Evolutionary conservation across 2,113 vertebrate species (phyloP).

Genomic region (Pardalotus punctatus): DNA sequence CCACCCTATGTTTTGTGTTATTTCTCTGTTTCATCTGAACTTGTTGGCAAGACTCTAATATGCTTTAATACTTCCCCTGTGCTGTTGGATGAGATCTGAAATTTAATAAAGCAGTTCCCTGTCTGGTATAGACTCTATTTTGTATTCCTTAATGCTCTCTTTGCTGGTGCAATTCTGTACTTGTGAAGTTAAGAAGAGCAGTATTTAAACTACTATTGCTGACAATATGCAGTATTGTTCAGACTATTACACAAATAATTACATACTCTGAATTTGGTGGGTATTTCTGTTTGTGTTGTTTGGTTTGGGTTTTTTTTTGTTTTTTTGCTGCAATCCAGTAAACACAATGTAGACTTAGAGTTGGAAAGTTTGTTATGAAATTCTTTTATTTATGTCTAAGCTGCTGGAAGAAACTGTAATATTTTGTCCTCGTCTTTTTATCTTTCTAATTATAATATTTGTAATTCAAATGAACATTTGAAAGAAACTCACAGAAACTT

Average conservation of each 20-base stretch:
- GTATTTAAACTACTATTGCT: neutral
- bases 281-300: neutral
- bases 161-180: neutral
- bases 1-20: neutral
- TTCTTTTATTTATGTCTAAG: neutral
- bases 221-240: neutral
- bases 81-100: neutral
- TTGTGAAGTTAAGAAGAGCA: neutral
- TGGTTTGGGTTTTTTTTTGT: neutral
- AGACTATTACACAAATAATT: neutral
- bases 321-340: neutral
- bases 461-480: neutral
- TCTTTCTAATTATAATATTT: neutral
- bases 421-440: neutral
- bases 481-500: neutral
- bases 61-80: neutral
- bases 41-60: neutral
- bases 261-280: neutral
- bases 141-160: neutral
- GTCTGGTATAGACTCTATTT: neutral
- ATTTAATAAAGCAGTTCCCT: neutral
- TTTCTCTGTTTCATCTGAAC: neutral
- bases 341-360: neutral
- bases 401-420: neutral
- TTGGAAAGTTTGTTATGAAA: neutral